Evolutionary conservation across 2,888 invertebrate genomes (phyloP), one percentile per base, ranked within the genome.

Genomic region (Marronus borbonicus): DNA sequence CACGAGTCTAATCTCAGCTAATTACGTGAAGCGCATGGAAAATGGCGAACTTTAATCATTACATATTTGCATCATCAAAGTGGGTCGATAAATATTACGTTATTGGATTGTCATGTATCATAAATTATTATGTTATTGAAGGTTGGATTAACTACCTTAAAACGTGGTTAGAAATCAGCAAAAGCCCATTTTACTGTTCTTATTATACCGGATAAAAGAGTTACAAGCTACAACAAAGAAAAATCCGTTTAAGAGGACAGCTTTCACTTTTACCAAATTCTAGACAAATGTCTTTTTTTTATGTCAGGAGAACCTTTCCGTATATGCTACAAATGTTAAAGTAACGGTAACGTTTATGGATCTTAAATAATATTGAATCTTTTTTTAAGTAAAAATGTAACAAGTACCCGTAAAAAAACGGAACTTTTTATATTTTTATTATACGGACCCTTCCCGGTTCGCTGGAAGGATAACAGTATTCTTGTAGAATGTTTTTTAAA

Each of bases 401-500:
- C 72, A 74, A 74, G 24, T 14, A 17, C 5, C 20, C 44, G 55
- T 74, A 74, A 74, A 74, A 52, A 74, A 74, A 74, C 72, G 72
- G 72, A 74, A 74, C 72, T 49, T 74, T 74, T 70, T 74, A 74
- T 62, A 39, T 39, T 28, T 74, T 74, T 74, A 74, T 60, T 74
- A 36, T 12, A 39, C 17, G 10, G 58, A 12, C 39, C 4, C 12
- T 60, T 58, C 36, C 36, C 2, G 1, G n/a, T 39, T 24, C 10
- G 20, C 14, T 39, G 31, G 17, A 24, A 70, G 55, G 17, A 58
- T 31, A 58, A 58, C 58, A 4, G 60, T 74, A 24, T 28, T 20
- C 36, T 60, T 44, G 7, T 24, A 62, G 31, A 39, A 28, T n/a
- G 20, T 60, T 31, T 36, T 60, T 70, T 55, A 36, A 49, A 55